Evolutionary conservation across 2,888 invertebrate genomes (phyloP), one percentile per base, ranked within the genome.

Genomic region (Euplagia quadripunctaria): DNA sequence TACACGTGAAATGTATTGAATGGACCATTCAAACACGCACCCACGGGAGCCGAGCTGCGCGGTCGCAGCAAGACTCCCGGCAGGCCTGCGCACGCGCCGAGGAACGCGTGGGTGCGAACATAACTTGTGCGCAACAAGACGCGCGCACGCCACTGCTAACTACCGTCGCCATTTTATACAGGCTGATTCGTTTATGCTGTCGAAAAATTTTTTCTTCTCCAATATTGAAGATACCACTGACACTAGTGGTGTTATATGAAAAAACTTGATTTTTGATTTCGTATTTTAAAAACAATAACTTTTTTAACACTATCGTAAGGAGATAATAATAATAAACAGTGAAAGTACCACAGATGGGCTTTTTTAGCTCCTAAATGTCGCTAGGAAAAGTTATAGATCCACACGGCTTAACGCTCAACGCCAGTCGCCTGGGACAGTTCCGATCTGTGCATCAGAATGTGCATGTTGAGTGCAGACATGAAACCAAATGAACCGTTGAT

Each of bases 71-170:
- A 88, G 85, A 88, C 86, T 87, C 87, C 86, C 83, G 75, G 52
- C 51, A 64, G 72, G 66, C n/a, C 41, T 66, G 84, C 82, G 86
- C 86, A 85, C 83, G 79, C 84, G 84, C 84, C 76, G 64, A 9
- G 61, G 42, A 75, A 67, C 86, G 89, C 88, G 92, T 92, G 89
- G 94, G 94, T 89, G 90, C 86, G 80, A 79, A 86, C 94, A 94
- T 95, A 95, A 95, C 94, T 95, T 91, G 91, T 87, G 86, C 88
- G 86, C 93, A 94, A 95, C 95, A 90, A 95, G 94, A 93, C 93
- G 90, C 90, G 90, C 87, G 90, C 92, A 90, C 91, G 91, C 89
- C 88, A 91, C 87, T 81, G 86, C 94, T 94, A 94, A 95, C 94
- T 95, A 95, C 94, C 91, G 89, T 86, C 90, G 85, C 86, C 85